phyloP scores from a whole-genome alignment of 2,888 invertebrate species.

The Archips crataeganus region DNA sequence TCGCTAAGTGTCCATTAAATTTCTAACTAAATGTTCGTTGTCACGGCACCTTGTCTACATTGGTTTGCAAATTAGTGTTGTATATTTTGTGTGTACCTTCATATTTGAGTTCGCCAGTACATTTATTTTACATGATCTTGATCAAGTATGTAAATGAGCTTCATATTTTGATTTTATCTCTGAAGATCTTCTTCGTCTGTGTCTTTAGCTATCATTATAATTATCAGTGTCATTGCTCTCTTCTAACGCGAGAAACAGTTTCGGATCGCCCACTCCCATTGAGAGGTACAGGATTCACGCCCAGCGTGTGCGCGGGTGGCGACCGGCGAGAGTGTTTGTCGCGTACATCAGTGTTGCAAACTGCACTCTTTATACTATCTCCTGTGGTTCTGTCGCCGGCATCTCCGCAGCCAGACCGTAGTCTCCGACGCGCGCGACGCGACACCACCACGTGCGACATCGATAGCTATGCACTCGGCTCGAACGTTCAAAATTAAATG shows the following conservation, averaged over 20 bases:
- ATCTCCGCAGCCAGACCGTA: constrained; percentile 72
- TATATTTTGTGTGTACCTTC: constrained; percentile 79
- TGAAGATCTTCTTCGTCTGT: constrained; percentile 77
- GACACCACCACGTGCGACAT: constrained; percentile 80
- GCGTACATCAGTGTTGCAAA: constrained; percentile 84
- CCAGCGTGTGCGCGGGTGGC: constrained; percentile 27
- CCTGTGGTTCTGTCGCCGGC: constrained; percentile 84
- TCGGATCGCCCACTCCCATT: constrained; percentile 46
- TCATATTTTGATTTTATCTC: constrained; percentile 72
- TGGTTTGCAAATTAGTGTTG: constrained; percentile 83
- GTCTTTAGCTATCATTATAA: constrained; percentile 82
- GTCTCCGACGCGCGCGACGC: constrained; percentile 71
- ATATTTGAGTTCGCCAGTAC: constrained; percentile 74
- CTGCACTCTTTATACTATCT: constrained; percentile 85
- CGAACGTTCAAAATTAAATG: constrained; percentile 82
- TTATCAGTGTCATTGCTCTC: constrained; percentile 80
- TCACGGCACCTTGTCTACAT: constrained; percentile 78
- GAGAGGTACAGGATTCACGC: constrained; percentile 6
- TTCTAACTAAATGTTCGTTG: constrained; percentile 64
- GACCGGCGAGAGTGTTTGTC: constrained; percentile 62
- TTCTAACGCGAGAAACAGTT: constrained; percentile 70
- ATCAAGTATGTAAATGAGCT: constrained; percentile 73
- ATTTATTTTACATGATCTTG: constrained; percentile 64
- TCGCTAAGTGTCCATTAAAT: constrained; percentile 38
- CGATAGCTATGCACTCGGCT: constrained; percentile 83